Conservation (phyloP, 2,888 invertebrate genomes). For the Drosophila greeni region DNA sequence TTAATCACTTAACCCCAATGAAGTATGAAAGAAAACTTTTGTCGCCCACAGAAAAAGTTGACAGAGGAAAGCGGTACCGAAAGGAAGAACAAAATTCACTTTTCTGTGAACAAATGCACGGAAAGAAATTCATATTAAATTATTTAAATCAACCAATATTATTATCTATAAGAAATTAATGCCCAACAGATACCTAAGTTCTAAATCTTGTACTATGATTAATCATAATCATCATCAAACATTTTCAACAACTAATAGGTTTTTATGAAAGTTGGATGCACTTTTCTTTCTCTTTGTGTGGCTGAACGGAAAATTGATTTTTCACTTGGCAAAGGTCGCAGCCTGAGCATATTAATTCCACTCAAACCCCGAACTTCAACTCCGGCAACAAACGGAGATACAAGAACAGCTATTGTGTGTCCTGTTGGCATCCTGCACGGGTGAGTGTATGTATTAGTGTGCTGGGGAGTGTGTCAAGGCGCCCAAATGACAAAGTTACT, state of each 20-base stretch:
- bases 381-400: slow-evolving; percentile 20
- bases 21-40: slow-evolving; percentile 61
- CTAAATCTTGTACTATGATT: too few relatives aligned
- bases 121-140: slow-evolving; percentile 1
- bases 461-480: slow-evolving; percentile 29
- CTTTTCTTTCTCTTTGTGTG: slow-evolving; percentile 12
- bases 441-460: slow-evolving; percentile 27
- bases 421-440: slow-evolving; percentile 53
- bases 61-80: slow-evolving; percentile 15
- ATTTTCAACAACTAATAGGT: too few relatives aligned
- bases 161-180: too few relatives aligned
- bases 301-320: slow-evolving; percentile 62
- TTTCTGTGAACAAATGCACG: slow-evolving; percentile 8
- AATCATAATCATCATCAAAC: too few relatives aligned
- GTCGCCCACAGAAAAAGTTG: slow-evolving; percentile 37
- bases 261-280: background rate
- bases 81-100: slow-evolving; percentile 15
- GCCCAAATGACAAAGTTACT: slow-evolving; percentile 68
- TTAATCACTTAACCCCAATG: slow-evolving; percentile 74
- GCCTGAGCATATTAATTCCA: slow-evolving; percentile 67
- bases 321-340: slow-evolving; percentile 65
- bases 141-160: too few relatives aligned
- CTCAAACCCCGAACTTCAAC: slow-evolving; percentile 36
- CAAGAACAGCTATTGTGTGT: slow-evolving; percentile 51
- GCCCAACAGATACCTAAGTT: too few relatives aligned